Conservation (phyloP, 2,113 vertebrate species). For the Aptenodytes forsteri region DNA sequence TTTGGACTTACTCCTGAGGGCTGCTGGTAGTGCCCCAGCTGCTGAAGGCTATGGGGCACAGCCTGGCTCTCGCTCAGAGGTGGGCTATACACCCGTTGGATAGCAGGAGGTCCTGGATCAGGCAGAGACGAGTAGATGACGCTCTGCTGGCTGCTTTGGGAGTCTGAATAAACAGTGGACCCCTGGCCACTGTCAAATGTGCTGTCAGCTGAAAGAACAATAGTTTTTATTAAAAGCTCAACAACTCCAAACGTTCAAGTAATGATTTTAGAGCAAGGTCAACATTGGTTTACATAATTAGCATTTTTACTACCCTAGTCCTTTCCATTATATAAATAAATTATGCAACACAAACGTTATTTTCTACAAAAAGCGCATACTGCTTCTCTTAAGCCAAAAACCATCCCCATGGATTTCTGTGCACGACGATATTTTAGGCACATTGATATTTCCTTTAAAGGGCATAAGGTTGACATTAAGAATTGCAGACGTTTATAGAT, state of each 20-base stretch:
- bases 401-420: background rate
- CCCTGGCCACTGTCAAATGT: conserved; percentile 87
- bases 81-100: conserved; percentile 80
- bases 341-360: background rate
- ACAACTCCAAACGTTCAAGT: background rate
- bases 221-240: background rate
- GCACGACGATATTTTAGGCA: background rate
- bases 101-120: conserved; percentile 73
- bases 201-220: conserved; percentile 81
- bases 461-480: background rate
- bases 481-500: background rate
- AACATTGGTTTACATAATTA: background rate
- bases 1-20: conserved; percentile 80
- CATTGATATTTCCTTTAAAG: conserved; percentile 19
- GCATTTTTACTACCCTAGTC: background rate
- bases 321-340: conserved; percentile 15
- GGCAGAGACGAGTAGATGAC: conserved; percentile 81
- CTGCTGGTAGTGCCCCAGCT: conserved; percentile 79
- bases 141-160: conserved; percentile 87
- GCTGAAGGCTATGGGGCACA: conserved; percentile 74
- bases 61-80: conserved; percentile 74
- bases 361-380: background rate
- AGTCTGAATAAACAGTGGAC: conserved; percentile 83
- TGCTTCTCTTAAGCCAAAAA: background rate
- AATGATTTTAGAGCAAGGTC: conserved; percentile 8